These are phyloP conservation scores for Pelmatolapia mariae DNA, from an alignment of 2,113 vertebrate species.

Conservation along the genomic window DNA sequence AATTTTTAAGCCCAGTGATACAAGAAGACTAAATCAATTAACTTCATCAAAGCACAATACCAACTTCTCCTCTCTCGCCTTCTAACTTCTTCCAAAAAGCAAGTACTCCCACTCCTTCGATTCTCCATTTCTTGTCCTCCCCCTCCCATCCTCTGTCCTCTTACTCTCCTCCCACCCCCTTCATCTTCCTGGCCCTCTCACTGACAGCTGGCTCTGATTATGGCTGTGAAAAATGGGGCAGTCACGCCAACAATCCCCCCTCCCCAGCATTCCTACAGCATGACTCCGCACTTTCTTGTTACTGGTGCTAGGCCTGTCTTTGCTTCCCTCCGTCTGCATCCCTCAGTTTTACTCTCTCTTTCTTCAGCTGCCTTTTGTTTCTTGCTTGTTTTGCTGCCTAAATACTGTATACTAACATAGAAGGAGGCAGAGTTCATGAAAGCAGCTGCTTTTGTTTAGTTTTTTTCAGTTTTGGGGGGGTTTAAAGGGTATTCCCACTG, in stretches of 20 bases:
- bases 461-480: conserved; percentile 5
- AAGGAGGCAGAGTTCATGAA: conserved; percentile 21
- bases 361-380: conserved; percentile 34
- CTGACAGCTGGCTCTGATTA: conserved; percentile 83
- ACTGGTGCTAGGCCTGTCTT: conserved; percentile 30
- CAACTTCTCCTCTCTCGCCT: background rate
- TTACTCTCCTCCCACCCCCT: background rate
- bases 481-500: background rate
- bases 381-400: conserved; percentile 18
- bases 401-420: background rate
- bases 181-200: conserved; percentile 53
- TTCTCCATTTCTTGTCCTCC: background rate
- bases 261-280: conserved; percentile 74
- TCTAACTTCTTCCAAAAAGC: conserved; percentile 25
- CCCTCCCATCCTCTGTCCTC: background rate
- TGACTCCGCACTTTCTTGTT: conserved; percentile 77
- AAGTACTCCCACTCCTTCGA: conserved; percentile 1
- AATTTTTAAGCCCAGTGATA: background rate
- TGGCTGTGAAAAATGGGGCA: conserved; percentile 76
- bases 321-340: conserved; percentile 31
- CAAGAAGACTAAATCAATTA: conserved; percentile 1
- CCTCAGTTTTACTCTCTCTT: conserved; percentile 23
- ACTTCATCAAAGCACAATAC: background rate
- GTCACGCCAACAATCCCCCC: conserved; percentile 70
- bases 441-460: background rate